Conservation (phyloP, 1,140 invertebrate genomes). For the Bombus confusus region DNA sequence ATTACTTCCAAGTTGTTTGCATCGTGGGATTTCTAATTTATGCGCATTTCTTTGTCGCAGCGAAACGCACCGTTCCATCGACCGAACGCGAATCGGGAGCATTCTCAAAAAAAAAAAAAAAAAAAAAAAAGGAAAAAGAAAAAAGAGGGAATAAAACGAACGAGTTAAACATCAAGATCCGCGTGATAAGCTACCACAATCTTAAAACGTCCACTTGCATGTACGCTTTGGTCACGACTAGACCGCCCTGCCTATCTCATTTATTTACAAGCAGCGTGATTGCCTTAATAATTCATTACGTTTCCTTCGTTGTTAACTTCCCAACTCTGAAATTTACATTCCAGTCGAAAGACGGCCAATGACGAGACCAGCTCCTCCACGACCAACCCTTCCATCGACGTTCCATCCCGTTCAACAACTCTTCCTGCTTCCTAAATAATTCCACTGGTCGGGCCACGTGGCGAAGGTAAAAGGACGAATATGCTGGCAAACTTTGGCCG, state of each 20-base stretch:
- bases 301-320: neutral
- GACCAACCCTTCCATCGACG: neutral
- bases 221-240: neutral
- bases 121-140: neutral
- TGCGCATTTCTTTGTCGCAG: neutral
- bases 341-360: neutral
- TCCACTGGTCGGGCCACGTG: neutral
- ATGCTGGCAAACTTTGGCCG: neutral
- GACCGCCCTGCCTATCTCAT: neutral
- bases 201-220: neutral
- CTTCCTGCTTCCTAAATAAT: neutral
- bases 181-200: neutral
- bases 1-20: slow-evolving; percentile 8
- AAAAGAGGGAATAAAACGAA: neutral
- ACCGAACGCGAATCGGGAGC: neutral
- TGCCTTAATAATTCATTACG: slow-evolving; percentile 4
- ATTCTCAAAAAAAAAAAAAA: too few species aligned
- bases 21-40: neutral
- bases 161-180: neutral
- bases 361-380: neutral
- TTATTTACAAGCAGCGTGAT: slow-evolving; percentile 23
- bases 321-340: slow-evolving; percentile 17
- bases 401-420: neutral
- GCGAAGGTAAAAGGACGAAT: neutral
- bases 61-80: neutral